Evolutionary conservation across 2,797 vertebrate genomes (phyloP).

Genomic region (Acipenser oxyrinchus): DNA sequence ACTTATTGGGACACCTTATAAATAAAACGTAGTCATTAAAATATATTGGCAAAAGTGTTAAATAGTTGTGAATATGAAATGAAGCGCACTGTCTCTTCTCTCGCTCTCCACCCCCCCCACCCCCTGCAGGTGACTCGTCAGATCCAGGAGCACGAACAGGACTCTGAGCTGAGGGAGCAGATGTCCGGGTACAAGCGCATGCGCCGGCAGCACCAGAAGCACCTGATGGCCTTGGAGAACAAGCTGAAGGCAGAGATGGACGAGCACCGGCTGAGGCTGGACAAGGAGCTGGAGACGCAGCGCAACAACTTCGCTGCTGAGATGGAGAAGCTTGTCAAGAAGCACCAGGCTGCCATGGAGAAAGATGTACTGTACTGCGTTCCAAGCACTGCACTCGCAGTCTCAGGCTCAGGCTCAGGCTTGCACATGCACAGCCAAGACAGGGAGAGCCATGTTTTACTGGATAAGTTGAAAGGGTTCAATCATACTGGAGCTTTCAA

Average conservation of each 20-base stretch:
- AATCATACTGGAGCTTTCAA: too few relatives aligned
- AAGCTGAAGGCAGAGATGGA: conserved; percentile 97
- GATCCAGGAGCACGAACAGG: conserved; percentile 97
- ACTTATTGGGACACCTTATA: too few relatives aligned
- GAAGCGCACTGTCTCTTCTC: too few relatives aligned
- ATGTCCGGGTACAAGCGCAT: conserved; percentile 98
- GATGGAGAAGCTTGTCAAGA: conserved; percentile 97
- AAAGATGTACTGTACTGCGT: conserved; percentile 74
- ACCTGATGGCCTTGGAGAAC: conserved; percentile 94
- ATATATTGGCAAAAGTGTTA: conserved; percentile 3
- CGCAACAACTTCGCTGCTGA: conserved; percentile 91
- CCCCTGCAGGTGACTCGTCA: conserved; percentile 86
- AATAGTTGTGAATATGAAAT: too few relatives aligned
- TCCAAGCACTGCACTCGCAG: too few relatives aligned
- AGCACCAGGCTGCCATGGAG: conserved; percentile 91
- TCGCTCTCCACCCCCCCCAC: not conserved
- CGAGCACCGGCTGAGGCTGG: conserved; percentile 91
- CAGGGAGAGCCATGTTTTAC: too few relatives aligned
- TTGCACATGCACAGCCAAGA: too few relatives aligned
- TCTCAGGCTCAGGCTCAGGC: too few relatives aligned
- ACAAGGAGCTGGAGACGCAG: conserved; percentile 97
- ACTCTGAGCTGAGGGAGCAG: conserved; percentile 93
- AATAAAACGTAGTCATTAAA: conserved; percentile 15
- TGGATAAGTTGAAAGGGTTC: too few relatives aligned
- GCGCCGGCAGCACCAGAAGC: conserved; percentile 96